Evolutionary conservation across 2,113 vertebrate species (phyloP).

Genomic region (Fregata magnificens): DNA sequence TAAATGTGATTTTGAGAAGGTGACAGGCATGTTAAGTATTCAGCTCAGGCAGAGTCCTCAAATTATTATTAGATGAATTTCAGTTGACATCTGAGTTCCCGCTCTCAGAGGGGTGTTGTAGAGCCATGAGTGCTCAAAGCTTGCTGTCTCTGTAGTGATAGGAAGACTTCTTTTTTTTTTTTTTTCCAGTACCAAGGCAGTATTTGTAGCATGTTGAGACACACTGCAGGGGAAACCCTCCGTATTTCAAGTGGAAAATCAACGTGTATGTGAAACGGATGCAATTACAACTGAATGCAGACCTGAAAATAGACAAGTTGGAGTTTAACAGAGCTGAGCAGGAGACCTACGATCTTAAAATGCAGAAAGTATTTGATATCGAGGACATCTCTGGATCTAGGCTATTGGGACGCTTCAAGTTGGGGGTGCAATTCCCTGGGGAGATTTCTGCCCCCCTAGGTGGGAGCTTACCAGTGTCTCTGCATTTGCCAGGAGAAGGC

Average conservation of each 20-base stretch:
- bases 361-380: not conserved
- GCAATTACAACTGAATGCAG: not conserved
- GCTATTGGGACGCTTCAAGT: not conserved
- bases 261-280: not conserved
- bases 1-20: not conserved
- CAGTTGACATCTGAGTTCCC: not conserved
- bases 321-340: not conserved
- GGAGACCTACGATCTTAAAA: not conserved
- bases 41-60: not conserved
- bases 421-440: not conserved
- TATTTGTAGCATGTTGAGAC: not conserved
- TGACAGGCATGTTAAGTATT: not conserved
- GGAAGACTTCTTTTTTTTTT: not conserved
- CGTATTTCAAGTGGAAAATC: not conserved
- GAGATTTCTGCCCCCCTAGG: fast-evolving
- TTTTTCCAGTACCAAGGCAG: not conserved
- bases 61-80: not conserved
- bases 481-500: not conserved
- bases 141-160: not conserved
- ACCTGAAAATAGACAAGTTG: not conserved
- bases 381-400: not conserved
- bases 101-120: not conserved
- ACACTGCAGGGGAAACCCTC: not conserved
- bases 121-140: not conserved
- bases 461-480: not conserved